Evolutionary conservation across 2,113 vertebrate genomes (phyloP).

Genomic region (Callionymus lyra): DNA sequence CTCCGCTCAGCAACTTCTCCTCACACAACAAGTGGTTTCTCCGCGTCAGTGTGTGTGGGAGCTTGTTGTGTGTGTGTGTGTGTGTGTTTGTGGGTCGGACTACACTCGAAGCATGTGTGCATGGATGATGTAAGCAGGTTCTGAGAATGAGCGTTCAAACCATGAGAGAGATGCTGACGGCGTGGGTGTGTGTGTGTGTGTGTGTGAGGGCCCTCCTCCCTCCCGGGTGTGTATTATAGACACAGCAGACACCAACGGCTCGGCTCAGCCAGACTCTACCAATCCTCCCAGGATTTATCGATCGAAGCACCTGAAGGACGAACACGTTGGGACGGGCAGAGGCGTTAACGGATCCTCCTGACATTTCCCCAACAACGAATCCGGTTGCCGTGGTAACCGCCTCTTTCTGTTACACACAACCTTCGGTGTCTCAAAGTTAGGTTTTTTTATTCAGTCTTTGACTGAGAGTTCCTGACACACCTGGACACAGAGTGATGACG

Average conservation of each 20-base stretch:
- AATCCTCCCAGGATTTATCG: constrained; percentile 49
- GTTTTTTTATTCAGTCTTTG: too few species aligned
- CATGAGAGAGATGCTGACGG: constrained; percentile 5
- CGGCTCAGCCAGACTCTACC: constrained; percentile 51
- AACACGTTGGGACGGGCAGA: constrained; percentile 1
- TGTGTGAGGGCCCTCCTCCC: constrained; percentile 42
- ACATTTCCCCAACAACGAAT: background rate
- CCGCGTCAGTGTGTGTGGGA: constrained; percentile 3
- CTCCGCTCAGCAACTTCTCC: background rate
- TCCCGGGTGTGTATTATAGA: constrained; percentile 55
- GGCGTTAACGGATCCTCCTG: background rate
- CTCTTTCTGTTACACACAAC: background rate
- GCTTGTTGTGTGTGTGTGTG: constrained; percentile 8
- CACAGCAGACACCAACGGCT: constrained; percentile 51
- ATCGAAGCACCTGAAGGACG: constrained; percentile 12
- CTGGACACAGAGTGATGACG: too few species aligned
- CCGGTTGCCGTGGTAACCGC: background rate
- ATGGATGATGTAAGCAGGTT: constrained; percentile 44
- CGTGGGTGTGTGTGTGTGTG: constrained; percentile 24
- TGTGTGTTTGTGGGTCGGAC: constrained; percentile 12
- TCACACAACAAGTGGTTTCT: too few species aligned
- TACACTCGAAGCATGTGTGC: constrained; percentile 27
- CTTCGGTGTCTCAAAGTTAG: too few species aligned
- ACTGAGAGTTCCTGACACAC: too few species aligned
- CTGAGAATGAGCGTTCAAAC: constrained; percentile 14